Evolutionary conservation across 2,797 vertebrate species (phyloP), one percentile per base, ranked within the genome.

Genomic region (Pseudochromis fuscus): DNA sequence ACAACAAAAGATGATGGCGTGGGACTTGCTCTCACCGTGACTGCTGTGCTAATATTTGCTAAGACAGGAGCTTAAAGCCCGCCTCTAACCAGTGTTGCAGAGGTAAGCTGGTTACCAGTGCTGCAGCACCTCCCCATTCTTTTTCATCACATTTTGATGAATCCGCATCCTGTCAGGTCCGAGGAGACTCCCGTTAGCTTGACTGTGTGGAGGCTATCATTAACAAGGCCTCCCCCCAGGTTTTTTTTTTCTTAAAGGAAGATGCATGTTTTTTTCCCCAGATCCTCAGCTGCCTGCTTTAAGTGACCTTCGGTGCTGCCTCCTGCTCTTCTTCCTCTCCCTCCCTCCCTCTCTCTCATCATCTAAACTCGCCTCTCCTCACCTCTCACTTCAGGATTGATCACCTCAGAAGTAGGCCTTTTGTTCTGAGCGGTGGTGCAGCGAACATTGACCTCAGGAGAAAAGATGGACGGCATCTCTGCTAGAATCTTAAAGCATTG

Each of bases 311-410:
- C 72, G 73, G 23, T 0, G 30, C 44, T 4, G 60, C 63, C 65
- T 13, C 42, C 38, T 18, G 40, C 53, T 25, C 27, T 67, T 71
- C 69, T 8, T n/a, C n/a, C n/a, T n/a, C n/a, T n/a, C n/a, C 52
- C 30, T 28, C 31, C 23, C 30, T 23, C 50, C 7, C 58, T 57
- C 58, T 0, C 45, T 25, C 33, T 59, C 69, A 7, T 79, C 84
- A 51, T 79, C 61, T 27, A 18, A 56, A 33, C 61, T 53, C 58
- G 72, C 25, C 57, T 61, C 68, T 76, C 77, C 58, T 63, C 58
- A 72, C 68, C 82, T 68, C 75, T 87, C 81, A 82, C 83, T 79
- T 74, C 74, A 87, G 80, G 88, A 91, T 87, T 87, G 89, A 92
- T 92, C 86, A 88, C 87, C 83, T 84, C 77, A 79, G 84, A 87